phyloP scores from a whole-genome alignment of 2,113 vertebrate genomes.

The Galbula dea region DNA sequence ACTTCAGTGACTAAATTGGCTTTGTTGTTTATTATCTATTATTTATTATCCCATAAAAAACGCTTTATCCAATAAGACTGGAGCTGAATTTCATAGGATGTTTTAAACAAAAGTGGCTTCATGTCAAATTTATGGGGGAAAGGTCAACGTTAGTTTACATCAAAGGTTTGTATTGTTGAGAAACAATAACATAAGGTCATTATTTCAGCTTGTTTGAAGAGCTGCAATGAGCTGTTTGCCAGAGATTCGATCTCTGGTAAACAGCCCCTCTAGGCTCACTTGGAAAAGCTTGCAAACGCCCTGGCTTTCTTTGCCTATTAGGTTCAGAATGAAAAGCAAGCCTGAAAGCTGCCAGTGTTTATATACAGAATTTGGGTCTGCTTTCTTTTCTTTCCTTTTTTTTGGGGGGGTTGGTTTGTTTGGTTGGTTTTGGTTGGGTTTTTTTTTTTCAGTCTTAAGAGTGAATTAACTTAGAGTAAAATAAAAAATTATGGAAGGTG shows the following conservation, averaged over 20 bases:
- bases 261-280: conserved; percentile 65
- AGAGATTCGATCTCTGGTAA: conserved; percentile 69
- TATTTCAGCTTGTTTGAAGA: conserved; percentile 73
- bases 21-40: conserved; percentile 59
- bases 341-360: conserved; percentile 59
- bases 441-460: background rate
- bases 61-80: conserved; percentile 10
- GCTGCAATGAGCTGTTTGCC: conserved; percentile 61
- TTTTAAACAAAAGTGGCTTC: conserved; percentile 69
- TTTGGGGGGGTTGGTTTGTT: too few relatives aligned
- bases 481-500: background rate
- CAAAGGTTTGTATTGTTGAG: conserved; percentile 64
- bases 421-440: too few relatives aligned
- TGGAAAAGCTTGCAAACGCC: conserved; percentile 58
- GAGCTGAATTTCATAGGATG: conserved; percentile 21
- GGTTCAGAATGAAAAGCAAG: conserved; percentile 47
- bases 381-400: accelerated
- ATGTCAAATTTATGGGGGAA: conserved; percentile 58
- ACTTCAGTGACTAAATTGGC: conserved; percentile 40
- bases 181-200: conserved; percentile 70
- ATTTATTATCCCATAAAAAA: conserved; percentile 48
- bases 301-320: conserved; percentile 38
- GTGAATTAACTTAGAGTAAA: conserved; percentile 14
- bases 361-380: conserved; percentile 19
- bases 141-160: conserved; percentile 64